Base-by-base conservation (phyloP, 2,113 vertebrate species). In the Terrapene triunguis region DNA sequence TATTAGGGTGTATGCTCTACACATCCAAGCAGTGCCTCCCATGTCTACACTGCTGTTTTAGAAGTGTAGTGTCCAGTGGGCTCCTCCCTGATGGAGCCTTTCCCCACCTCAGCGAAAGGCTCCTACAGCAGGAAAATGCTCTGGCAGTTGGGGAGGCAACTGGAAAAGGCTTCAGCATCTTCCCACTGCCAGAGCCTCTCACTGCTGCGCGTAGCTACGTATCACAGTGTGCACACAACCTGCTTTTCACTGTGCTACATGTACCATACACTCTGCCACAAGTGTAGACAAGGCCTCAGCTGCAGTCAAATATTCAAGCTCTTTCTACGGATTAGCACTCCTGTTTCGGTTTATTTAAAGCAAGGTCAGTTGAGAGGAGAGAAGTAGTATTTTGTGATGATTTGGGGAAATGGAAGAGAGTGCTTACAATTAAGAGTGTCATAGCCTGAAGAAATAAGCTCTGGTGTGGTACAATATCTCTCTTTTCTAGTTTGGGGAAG, bases 401-500 rank as follows among this genome's bases (percentile, higher is more conserved):
- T 44, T 6, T 74, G 82, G 53, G 47, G 72, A 89, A 87, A 80
- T 0, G 29, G 16, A 10, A 84, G 32, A 62, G 62, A 27, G 11
- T 14, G 65, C 44, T 1, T 0, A 50, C 10, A 0, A 57, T 53
- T 25, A 9, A 6, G 47, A 82, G 38, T 16, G 4, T 0, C 0
- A 27, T 51, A 82, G 44, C 5, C 48, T 44, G 62, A 65, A 85
- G 17, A 81, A 91, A 10, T 24, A 65, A 62, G 11, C 19, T 10
- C 84, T 89, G 47, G 1, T 74, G 22, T 48, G 78, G 85, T 57
- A n/a, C 48, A 25, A 10, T 21, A 5, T 25, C 24, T 82, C n/a
- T 69, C 74, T 65, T 90, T 89, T 14, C 24, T 14, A 10, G 5
- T 51, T 85, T 42, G 72, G 6, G 22, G 72, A 24, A 72, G 72